Conservation (phyloP, 2,113 vertebrate genomes). For the Festucalex cinctus region DNA sequence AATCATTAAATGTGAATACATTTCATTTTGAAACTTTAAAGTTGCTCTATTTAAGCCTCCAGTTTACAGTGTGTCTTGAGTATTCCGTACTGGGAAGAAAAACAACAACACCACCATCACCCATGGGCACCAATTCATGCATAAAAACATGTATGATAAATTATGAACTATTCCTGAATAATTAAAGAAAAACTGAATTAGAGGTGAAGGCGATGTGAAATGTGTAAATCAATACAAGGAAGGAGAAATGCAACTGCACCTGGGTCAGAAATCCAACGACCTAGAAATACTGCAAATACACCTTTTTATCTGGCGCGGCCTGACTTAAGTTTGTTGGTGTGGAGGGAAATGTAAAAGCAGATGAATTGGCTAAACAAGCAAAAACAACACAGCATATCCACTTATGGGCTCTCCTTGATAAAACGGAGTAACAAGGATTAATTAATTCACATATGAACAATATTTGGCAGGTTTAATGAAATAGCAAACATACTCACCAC, state of each 20-base stretch:
- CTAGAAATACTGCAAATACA: conserved; percentile 17
- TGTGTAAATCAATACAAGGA: conserved; percentile 37
- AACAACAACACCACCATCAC: conserved; percentile 48
- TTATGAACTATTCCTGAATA: conserved; percentile 63
- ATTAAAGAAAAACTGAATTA: conserved; percentile 52
- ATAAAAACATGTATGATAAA: conserved; percentile 61
- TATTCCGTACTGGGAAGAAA: conserved; percentile 43
- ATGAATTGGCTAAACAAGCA: neutral
- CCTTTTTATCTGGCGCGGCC: neutral
- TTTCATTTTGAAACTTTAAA: conserved; percentile 22
- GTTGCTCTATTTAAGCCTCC: conserved; percentile 19
- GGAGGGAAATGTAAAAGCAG: neutral
- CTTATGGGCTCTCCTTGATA: neutral
- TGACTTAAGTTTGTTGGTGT: neutral
- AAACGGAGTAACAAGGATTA: neutral
- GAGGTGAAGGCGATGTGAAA: conserved; percentile 38
- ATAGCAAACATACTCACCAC: too few relatives aligned
- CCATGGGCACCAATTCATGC: conserved; percentile 50
- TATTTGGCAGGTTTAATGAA: neutral
- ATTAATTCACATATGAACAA: neutral
- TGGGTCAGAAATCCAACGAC: neutral
- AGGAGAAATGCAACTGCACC: conserved; percentile 19
- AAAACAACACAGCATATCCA: neutral
- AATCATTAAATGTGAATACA: conserved; percentile 13
- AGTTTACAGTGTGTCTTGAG: conserved; percentile 34